Evolutionary conservation across 1,140 invertebrate genomes (phyloP).

Genomic region (Batillaria attramentaria): DNA sequence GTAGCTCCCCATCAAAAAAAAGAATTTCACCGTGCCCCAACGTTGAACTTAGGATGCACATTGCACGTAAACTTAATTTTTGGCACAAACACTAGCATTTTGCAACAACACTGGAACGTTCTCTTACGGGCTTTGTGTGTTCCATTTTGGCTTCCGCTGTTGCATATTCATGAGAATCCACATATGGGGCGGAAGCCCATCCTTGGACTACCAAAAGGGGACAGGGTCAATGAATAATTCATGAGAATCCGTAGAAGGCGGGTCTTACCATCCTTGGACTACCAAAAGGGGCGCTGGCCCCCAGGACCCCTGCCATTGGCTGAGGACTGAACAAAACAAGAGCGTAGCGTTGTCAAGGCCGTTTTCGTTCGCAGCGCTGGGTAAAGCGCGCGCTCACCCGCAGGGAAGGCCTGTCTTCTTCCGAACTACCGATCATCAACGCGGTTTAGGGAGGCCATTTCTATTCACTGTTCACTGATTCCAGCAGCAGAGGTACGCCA

Average conservation of each 20-base stretch:
- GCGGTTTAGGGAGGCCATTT: no score
- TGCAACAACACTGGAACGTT: no score
- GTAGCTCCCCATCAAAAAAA: no score
- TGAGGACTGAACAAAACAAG: neutral
- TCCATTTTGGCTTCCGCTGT: neutral
- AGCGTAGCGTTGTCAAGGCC: constrained; percentile 29
- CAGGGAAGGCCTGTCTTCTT: no score
- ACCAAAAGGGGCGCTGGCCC: constrained; percentile 32
- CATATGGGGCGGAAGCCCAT: constrained; percentile 34
- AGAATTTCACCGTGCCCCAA: no score
- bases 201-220: constrained; percentile 10
- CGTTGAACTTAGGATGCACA: no score
- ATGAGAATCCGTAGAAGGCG: constrained; percentile 22
- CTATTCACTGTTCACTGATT: no score
- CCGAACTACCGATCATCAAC: no score
- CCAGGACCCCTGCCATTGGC: constrained; percentile 14
- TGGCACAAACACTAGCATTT: no score
- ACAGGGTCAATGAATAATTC: constrained; percentile 6
- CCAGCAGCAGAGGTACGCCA: neutral
- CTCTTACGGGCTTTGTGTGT: no score
- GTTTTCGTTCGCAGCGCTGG: constrained; percentile 17
- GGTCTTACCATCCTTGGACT: constrained; percentile 33
- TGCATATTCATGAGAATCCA: constrained; percentile 25
- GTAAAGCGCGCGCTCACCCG: no score
- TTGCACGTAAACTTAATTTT: no score